These are phyloP conservation scores for Limenitis camilla DNA, from an alignment of 2,888 invertebrate genomes.

Conservation along the genomic window DNA sequence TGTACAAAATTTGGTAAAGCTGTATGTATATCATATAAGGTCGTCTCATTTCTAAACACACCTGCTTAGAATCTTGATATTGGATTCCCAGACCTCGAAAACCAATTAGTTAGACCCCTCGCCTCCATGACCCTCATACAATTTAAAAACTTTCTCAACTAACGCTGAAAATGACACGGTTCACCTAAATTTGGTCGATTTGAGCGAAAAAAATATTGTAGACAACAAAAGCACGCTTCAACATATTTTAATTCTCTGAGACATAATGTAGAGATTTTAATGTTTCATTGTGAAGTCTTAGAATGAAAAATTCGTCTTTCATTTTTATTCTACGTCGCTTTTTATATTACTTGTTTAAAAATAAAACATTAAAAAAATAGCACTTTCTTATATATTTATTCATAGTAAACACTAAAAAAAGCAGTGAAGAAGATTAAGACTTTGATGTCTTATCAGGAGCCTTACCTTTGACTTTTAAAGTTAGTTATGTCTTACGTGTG, in stretches of 20 bases:
- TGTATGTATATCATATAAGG: conserved; percentile 42
- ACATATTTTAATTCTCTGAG: conserved; percentile 18
- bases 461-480: too few relatives aligned
- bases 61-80: conserved; percentile 69
- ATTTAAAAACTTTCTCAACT: conserved; percentile 20
- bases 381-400: too few relatives aligned
- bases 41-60: conserved; percentile 62
- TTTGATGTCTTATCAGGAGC: too few relatives aligned
- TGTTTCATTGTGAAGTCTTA: conserved; percentile 1
- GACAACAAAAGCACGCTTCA: conserved; percentile 25
- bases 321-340: conserved; percentile 1
- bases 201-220: conserved; percentile 37
- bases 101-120: conserved; percentile 47
- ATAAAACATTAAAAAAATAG: neutral
- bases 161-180: conserved; percentile 24
- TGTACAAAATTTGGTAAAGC: conserved; percentile 4
- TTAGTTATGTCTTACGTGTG: too few relatives aligned
- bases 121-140: conserved; percentile 24
- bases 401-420: too few relatives aligned
- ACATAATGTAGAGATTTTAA: neutral
- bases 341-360: neutral
- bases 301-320: neutral
- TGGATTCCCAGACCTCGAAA: conserved; percentile 54
- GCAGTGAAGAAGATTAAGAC: too few relatives aligned
- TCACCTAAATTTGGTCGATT: conserved; percentile 32